A percentile compares a stretch with the other conserved stretches of the same genome.
phyloP scores from a whole-genome alignment of 1,140 invertebrate genomes.

The Mercenaria mercenaria region DNA sequence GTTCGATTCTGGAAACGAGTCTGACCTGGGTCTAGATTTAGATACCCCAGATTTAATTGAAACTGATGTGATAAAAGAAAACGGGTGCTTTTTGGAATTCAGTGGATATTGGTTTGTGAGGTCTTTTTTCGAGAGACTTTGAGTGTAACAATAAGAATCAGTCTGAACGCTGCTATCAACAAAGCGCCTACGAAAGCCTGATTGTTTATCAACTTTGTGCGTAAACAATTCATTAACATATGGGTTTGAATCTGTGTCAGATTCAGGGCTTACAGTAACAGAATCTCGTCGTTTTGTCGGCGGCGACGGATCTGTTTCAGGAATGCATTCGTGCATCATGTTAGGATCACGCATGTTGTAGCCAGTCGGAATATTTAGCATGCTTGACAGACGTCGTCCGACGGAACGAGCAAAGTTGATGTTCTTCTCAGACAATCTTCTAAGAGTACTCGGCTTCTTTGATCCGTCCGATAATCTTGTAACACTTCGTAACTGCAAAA shows the following conservation, averaged over 20 bases:
- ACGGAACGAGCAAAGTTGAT: constrained; percentile 61
- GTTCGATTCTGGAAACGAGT: background rate
- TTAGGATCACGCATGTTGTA: constrained; percentile 43
- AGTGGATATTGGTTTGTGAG: background rate
- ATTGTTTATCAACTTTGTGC: too few relatives aligned
- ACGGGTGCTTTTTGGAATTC: background rate
- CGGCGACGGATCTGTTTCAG: constrained; percentile 5
- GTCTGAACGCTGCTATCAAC: constrained; percentile 28
- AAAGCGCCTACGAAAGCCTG: constrained; percentile 10
- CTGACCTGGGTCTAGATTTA: background rate
- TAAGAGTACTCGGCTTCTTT: constrained; percentile 26
- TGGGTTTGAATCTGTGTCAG: background rate
- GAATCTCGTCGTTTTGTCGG: constrained; percentile 42
- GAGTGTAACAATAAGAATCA: background rate
- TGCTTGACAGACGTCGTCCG: constrained; percentile 44
- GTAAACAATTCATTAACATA: background rate
- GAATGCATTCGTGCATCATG: constrained; percentile 20
- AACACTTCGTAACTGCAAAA: constrained; percentile 18
- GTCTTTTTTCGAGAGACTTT: background rate
- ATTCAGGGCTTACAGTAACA: constrained; percentile 51
- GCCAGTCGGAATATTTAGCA: constrained; percentile 40
- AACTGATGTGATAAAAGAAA: constrained; percentile 24
- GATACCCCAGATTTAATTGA: constrained; percentile 36
- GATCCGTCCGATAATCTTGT: background rate
- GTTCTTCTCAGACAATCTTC: constrained; percentile 49